Percentiles rank a stretch among this genome's conserved stretches.
Evolutionary conservation across 1,140 invertebrate species (phyloP).

Genomic region (Leguminivora glycinivorella): DNA sequence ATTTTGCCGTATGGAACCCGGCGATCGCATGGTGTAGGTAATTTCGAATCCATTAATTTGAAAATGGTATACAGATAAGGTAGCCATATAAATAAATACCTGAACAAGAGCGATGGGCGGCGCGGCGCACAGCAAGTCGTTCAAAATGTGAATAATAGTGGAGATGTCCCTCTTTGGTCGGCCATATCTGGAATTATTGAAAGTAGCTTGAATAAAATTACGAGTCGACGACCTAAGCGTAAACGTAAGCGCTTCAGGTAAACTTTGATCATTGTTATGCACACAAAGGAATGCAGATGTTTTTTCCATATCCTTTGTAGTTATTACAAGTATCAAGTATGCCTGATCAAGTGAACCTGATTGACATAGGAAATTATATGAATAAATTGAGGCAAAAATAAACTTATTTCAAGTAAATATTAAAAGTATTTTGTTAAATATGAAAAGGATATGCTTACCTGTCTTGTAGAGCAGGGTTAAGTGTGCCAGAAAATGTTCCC

Average conservation of each 20-base stretch:
- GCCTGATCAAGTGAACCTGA: neutral
- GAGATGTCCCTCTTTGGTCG: constrained; percentile 94
- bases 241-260: neutral
- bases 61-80: neutral
- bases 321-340: neutral
- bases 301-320: neutral
- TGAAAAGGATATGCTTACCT: constrained; percentile 60
- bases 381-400: neutral
- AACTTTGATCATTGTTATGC: neutral
- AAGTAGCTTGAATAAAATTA: neutral
- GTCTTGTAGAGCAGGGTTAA: constrained; percentile 96
- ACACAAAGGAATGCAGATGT: constrained; percentile 10
- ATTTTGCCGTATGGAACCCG: no score
- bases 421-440: neutral
- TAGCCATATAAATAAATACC: constrained; percentile 39
- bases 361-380: neutral
- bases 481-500: constrained; percentile 90
- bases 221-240: neutral
- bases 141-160: constrained; percentile 96
- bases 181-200: constrained; percentile 81
- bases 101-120: constrained; percentile 79
- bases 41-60: no score
- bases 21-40: no score
- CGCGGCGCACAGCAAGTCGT: constrained; percentile 94
- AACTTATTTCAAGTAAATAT: neutral